Conservation (phyloP, 2,888 invertebrate genomes). For the Perithous albicinctus region DNA sequence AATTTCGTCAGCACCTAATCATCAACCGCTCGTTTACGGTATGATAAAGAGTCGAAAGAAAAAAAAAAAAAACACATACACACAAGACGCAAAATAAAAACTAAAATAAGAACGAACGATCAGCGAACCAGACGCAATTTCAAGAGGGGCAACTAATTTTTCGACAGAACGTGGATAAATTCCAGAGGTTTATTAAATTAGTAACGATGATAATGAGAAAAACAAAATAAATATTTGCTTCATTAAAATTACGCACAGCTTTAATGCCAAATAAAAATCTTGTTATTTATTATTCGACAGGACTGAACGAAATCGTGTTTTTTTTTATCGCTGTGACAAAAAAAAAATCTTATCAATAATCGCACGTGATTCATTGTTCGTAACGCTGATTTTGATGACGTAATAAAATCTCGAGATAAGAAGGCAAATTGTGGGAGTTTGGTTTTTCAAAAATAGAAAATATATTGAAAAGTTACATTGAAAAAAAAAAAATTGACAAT, state of each 20-base stretch:
- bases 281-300: neutral
- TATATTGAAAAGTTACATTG: too few relatives aligned
- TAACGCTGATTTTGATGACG: too few relatives aligned
- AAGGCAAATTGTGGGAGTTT: too few relatives aligned
- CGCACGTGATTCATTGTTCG: too few relatives aligned
- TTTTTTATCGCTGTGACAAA: too few relatives aligned
- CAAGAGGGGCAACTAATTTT: neutral
- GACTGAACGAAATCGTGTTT: too few relatives aligned
- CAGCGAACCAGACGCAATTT: neutral
- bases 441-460: too few relatives aligned
- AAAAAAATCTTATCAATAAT: too few relatives aligned
- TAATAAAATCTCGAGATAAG: too few relatives aligned
- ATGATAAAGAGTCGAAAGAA: constrained; percentile 31
- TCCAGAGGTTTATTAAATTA: neutral
- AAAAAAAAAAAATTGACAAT: too few relatives aligned
- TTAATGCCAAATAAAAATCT: neutral
- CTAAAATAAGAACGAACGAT: neutral
- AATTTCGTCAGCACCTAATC: constrained; percentile 50
- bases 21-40: constrained; percentile 24
- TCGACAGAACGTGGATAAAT: neutral
- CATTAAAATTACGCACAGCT: neutral
- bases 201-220: neutral
- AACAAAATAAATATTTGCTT: neutral
- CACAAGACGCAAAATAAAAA: neutral
- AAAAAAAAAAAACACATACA: neutral